Evolutionary conservation across 2,113 vertebrate species (phyloP), one percentile per base, ranked within the genome.

Genomic region (Xiphorhynchus elegans): DNA sequence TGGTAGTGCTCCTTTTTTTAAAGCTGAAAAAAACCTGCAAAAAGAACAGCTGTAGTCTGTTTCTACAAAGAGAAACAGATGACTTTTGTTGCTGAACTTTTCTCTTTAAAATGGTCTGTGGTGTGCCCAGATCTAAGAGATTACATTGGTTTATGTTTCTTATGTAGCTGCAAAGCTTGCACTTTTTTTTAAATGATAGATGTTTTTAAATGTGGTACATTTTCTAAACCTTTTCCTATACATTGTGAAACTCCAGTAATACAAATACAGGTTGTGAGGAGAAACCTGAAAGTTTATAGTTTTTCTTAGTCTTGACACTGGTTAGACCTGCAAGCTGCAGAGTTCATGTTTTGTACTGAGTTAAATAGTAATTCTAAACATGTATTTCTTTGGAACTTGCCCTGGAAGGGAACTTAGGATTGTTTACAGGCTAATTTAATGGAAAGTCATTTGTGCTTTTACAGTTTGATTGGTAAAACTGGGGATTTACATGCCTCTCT

Each of bases 11-110:
- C 2, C n/a, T 42, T 29, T 84, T 74, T 83, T 58, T n/a, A 82
- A 94, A 93, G 68, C 75, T 90, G 49, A 52, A 91, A 58, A 83
- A 88, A 53, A 13, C 50, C 56, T 84, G 73, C 58, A 37, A 49
- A 46, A 50, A 31, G 81, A 96, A 87, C 95, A 97, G 95, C 93
- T 96, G 91, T 83, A 90, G 78, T 84, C 82, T 86, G 82, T 93
- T 97, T 86, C 67, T 83, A 59, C 72, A 92, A 95, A 79, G 82
- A 92, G 92, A 90, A 97, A 87, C 91, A 96, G 93, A 96, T 95
- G 76, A 93, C 75, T 77, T 93, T 91, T 91, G 79, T 86, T 95
- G 79, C 90, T 96, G 63, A 95, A 86, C 46, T 67, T 77, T 67
- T 80, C 50, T 80, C 60, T 93, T 90, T 91, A 94, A 91, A 91